Base-by-base conservation (phyloP, 2,797 vertebrate species). In the Bovichtus diacanthus region DNA sequence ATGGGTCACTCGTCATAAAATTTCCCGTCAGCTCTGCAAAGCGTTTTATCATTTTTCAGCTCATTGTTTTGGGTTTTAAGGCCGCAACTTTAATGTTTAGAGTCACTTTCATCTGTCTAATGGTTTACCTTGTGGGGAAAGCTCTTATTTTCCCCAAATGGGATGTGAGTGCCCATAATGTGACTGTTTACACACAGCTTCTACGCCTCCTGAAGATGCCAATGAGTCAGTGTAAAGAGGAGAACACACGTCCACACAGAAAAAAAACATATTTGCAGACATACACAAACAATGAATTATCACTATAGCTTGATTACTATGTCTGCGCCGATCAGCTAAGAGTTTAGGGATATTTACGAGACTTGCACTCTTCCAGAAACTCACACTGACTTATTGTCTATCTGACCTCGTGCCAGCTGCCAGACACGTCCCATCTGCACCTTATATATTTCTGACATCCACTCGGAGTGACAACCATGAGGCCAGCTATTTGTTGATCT, bases 401-500 rank as follows among this genome's bases (percentile, higher is more conserved):
- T 73, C n/a, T 49, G 56, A 56, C 16, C 41, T 12, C 12, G 6
- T 27, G 46, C 34, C 46, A 70, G 49, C 67, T 67, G 61, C 23
- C 27, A 58, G 53, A 71, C 43, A 39, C 25, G 23, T 74, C 61
- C 65, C 54, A 80, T 83, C 74, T 74, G 56, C 55, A 47, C 43
- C 6, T n/a, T 62, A 75, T 60, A 66, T 55, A 78, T 78, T 68
- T 72, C 66, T 80, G 74, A 80, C 67, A 59, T 76, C 73, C 67
- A 80, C n/a, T n/a, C 21, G 25, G 38, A 83, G 16, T 61, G 80
- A 80, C 84, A 87, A 69, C 65, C 80, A 44, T 82, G 71, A 88
- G 19, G 61, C 78, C 53, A 70, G 74, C 59, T 58, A 69, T 82
- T 88, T 87, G 88, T 84, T 86, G 84, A 87, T 92, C 72, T 85